A percentile compares a stretch with the other conserved stretches of the same genome.
Evolutionary conservation across 1,140 invertebrate genomes (phyloP).

Genomic region (Bombus affinis): DNA sequence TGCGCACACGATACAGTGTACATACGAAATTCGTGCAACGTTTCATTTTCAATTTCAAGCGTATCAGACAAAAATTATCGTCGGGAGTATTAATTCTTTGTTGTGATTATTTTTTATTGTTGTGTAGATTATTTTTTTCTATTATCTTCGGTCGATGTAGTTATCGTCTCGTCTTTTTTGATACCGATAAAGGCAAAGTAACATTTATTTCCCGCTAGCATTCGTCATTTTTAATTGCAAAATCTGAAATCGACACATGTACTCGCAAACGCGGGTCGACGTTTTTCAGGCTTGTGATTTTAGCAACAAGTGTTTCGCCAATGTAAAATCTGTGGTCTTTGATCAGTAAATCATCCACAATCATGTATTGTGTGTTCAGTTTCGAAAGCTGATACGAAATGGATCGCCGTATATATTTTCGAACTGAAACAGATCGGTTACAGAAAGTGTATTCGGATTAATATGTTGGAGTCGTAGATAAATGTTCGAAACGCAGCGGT

Average conservation of each 20-base stretch:
- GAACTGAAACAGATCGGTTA: too few relatives aligned
- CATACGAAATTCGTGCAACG: background rate
- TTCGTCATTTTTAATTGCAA: background rate
- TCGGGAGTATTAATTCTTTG: background rate
- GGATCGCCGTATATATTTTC: background rate
- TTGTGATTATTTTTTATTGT: background rate
- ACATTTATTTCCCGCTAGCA: background rate
- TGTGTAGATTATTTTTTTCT: background rate
- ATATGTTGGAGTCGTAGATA: background rate
- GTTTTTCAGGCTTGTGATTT: background rate
- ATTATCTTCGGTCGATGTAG: background rate
- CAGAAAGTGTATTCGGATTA: background rate
- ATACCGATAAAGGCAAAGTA: background rate
- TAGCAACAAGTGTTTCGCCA: slow-evolving; percentile 25
- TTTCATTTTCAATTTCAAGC: background rate
- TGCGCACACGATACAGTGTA: too few relatives aligned
- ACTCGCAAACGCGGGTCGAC: background rate
- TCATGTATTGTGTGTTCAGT: background rate
- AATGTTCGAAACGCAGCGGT: background rate
- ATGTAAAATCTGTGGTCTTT: background rate
- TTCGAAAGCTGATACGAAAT: background rate
- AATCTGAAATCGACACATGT: background rate
- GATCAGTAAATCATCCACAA: background rate
- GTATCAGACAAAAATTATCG: background rate
- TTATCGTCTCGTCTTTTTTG: background rate